phyloP scores from a whole-genome alignment of 2,113 vertebrate species.

The Amazona vittata region DNA sequence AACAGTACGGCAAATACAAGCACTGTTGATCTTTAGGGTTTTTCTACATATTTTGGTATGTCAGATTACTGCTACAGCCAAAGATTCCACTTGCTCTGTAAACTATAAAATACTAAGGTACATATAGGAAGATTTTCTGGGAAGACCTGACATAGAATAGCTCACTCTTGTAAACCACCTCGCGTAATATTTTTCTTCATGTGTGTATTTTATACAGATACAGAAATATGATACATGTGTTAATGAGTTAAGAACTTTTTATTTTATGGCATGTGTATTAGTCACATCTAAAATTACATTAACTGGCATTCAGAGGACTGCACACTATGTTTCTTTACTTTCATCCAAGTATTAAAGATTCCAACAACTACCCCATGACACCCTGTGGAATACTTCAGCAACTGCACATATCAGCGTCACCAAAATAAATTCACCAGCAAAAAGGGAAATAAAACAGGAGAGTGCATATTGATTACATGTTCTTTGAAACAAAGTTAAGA shows the following conservation, averaged over 20 bases:
- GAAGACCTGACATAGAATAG: slow-evolving; percentile 36
- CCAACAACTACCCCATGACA: slow-evolving; percentile 79
- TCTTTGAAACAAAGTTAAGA: slow-evolving; percentile 41
- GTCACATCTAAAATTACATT: slow-evolving; percentile 59
- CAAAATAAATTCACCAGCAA: slow-evolving; percentile 1
- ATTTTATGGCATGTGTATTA: slow-evolving; percentile 51
- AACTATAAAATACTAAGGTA: neutral
- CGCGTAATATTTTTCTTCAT: slow-evolving; percentile 10
- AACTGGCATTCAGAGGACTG: slow-evolving; percentile 46
- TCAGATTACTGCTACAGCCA: neutral
- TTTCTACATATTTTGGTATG: neutral
- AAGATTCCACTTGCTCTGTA: slow-evolving; percentile 14
- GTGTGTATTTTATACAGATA: slow-evolving; percentile 41
- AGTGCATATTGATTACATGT: slow-evolving; percentile 44
- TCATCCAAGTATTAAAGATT: slow-evolving; percentile 37
- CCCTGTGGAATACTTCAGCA: slow-evolving; percentile 78
- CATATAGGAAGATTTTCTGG: neutral
- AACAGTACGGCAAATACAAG: neutral
- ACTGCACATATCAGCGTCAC: slow-evolving; percentile 54
- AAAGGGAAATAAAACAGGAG: slow-evolving; percentile 12
- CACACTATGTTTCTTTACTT: slow-evolving; percentile 15
- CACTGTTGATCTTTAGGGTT: neutral
- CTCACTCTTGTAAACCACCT: slow-evolving; percentile 19
- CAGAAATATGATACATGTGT: slow-evolving; percentile 57
- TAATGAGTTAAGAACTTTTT: slow-evolving; percentile 63